These are phyloP conservation scores for Clamator glandarius DNA, from an alignment of 2,797 vertebrate species.

Conservation along the genomic window DNA sequence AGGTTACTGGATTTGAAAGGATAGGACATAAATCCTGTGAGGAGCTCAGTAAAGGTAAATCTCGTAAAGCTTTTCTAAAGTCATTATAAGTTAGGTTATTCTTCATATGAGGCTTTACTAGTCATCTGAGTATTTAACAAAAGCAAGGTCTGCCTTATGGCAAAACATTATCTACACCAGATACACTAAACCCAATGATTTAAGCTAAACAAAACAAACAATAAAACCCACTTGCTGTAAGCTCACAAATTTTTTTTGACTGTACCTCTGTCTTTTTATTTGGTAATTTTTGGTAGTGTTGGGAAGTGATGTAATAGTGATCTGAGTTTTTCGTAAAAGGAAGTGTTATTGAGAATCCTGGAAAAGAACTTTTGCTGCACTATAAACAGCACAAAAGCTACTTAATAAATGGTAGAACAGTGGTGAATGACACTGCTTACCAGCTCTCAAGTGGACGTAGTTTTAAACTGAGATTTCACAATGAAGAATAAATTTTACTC, in stretches of 20 bases:
- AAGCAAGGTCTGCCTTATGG: not conserved
- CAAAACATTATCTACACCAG: not conserved
- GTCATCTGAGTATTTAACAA: not conserved
- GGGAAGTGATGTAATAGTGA: not conserved
- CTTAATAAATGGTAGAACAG: too few species aligned
- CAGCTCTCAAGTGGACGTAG: too few species aligned
- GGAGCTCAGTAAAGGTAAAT: not conserved
- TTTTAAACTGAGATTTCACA: too few species aligned
- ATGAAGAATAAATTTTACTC: too few species aligned
- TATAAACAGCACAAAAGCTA: conserved; percentile 34
- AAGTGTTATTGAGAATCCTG: not conserved
- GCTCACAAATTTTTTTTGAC: not conserved
- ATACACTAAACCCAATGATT: not conserved
- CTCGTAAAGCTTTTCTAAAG: not conserved
- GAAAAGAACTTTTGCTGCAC: not conserved
- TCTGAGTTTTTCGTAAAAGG: not conserved
- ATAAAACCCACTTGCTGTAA: not conserved
- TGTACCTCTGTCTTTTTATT: not conserved
- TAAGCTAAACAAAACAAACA: not conserved
- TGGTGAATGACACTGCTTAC: too few species aligned
- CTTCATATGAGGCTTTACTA: not conserved
- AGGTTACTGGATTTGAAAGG: not conserved
- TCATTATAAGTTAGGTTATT: not conserved
- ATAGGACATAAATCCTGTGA: not conserved
- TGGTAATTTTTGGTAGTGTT: not conserved